Base-by-base conservation (phyloP, 2,888 invertebrate species). In the Lepidochrysops patricia region DNA sequence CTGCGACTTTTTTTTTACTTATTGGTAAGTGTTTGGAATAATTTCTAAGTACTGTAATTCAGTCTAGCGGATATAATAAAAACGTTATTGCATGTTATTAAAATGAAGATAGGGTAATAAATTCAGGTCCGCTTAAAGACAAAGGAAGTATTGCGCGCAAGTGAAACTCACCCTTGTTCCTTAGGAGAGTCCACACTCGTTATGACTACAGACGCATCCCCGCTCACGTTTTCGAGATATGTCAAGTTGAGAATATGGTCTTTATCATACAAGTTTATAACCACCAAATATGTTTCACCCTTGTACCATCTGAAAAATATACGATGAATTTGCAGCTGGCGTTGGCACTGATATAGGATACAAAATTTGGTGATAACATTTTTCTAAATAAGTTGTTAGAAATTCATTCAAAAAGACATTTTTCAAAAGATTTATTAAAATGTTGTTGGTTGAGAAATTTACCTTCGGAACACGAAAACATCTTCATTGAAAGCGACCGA, bases 391-490 rank as follows among this genome's bases (percentile, higher is more conserved):
- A n/a, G n/a, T n/a, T n/a, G n/a, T n/a, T n/a, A n/a, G n/a, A n/a
- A n/a, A n/a, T n/a, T n/a, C n/a, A n/a, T n/a, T n/a, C n/a, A n/a
- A n/a, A n/a, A n/a, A n/a, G n/a, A n/a, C n/a, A n/a, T n/a, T n/a
- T n/a, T n/a, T n/a, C n/a, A n/a, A n/a, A n/a, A n/a, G n/a, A n/a
- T n/a, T n/a, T n/a, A n/a, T n/a, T n/a, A n/a, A n/a, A n/a, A n/a
- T n/a, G n/a, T n/a, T n/a, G 19, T 19, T 19, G 12, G 3, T 4
- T 15, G 2, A 43, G 7, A 19, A 19, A 25, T 12, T 60, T 72
- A 91, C 91, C 92, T 88, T 70, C 80, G 89, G 57, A 91, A 90
- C 5, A 83, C 91, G 63, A 93, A 90, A 0, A 92, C 86, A 52
- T 89, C 83, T 0, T 91, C 74, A 54, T 89, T 89, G 3, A 92